phyloP scores from a whole-genome alignment of 2,888 invertebrate genomes.

The Stegophylla sp. region DNA sequence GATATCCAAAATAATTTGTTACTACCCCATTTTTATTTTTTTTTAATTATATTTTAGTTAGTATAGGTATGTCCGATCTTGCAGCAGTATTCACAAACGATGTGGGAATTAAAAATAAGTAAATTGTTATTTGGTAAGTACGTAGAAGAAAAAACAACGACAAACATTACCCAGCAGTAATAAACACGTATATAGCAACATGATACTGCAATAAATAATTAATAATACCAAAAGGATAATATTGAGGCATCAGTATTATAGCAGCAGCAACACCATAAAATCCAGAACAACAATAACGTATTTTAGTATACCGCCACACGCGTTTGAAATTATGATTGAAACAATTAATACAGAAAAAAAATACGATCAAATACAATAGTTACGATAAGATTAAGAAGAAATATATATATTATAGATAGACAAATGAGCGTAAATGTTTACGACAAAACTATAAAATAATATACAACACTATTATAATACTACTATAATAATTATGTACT shows the following conservation, averaged over 20 bases:
- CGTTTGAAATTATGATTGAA: conserved; percentile 2
- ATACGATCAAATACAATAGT: conserved; percentile 1
- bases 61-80: neutral
- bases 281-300: conserved; percentile 1
- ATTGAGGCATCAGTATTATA: conserved; percentile 3
- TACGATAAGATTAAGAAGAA: conserved; percentile 31
- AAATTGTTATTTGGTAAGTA: neutral
- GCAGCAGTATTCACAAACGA: neutral
- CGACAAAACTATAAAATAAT: conserved; percentile 8
- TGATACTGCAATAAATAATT: neutral
- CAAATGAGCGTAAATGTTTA: conserved; percentile 29
- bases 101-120: neutral
- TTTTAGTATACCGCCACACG: neutral
- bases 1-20: neutral
- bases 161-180: neutral
- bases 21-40: neutral
- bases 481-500: conserved; percentile 7
- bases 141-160: conserved; percentile 13
- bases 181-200: neutral
- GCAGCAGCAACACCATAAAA: conserved; percentile 38
- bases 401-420: conserved; percentile 6
- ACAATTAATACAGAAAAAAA: neutral
- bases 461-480: conserved; percentile 26
- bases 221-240: conserved; percentile 10
- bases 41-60: neutral